Percentiles rank a stretch among this genome's conserved stretches.
Conservation (phyloP, 2,113 vertebrate genomes). For the Paracyprichromis sp. region DNA sequence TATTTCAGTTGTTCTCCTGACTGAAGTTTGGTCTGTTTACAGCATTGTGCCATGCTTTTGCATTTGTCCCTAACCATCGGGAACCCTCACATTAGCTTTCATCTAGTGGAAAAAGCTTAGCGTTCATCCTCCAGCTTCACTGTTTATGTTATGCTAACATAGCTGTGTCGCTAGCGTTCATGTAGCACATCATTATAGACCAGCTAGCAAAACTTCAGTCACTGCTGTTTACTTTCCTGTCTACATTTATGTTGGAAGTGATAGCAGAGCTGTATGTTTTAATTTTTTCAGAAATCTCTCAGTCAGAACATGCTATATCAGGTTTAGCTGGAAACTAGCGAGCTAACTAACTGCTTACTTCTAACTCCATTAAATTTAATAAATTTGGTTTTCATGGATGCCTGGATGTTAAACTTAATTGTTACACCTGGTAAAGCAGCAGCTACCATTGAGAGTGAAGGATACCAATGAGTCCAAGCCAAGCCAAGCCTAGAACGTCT, state of each 20-base stretch:
- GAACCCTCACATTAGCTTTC: not conserved
- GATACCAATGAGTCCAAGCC: not conserved
- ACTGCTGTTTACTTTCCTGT: not conserved
- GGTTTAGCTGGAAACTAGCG: not conserved
- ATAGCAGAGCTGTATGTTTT: not conserved
- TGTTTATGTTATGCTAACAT: not conserved
- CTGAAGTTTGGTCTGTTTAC: not conserved
- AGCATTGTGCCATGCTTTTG: not conserved
- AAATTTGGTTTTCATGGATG: not conserved
- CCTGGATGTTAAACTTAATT: not conserved
- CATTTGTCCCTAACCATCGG: not conserved
- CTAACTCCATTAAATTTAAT: not conserved
- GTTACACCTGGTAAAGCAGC: not conserved
- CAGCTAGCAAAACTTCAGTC: not conserved
- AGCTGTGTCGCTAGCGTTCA: not conserved
- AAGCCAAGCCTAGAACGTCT: not conserved
- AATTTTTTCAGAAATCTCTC: not conserved
- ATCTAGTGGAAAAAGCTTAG: not conserved
- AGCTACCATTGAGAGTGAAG: not conserved
- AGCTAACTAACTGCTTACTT: not conserved
- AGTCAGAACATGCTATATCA: not conserved
- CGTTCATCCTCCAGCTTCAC: not conserved
- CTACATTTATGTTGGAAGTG: not conserved
- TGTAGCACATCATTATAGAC: not conserved
- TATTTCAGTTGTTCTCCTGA: accelerated